These are phyloP conservation scores for Drosophila navojoa DNA, from an alignment of 1,140 invertebrate species.

Conservation along the genomic window DNA sequence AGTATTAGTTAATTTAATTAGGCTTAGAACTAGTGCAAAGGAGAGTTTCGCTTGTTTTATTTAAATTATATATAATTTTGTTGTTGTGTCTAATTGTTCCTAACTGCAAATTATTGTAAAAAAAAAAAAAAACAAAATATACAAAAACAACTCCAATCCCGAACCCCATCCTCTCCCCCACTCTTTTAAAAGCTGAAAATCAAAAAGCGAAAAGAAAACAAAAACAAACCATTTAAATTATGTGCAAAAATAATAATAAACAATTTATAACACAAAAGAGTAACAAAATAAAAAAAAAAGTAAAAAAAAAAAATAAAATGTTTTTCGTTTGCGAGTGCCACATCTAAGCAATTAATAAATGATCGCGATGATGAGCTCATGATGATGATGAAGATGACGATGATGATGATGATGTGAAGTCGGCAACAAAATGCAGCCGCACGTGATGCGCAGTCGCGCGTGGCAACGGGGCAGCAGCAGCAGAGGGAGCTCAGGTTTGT, in stretches of 20 bases:
- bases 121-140: constrained; percentile 55
- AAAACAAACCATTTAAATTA: constrained; percentile 72
- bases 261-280: constrained; percentile 74
- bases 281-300: constrained; percentile 6
- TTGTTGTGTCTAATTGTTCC: constrained; percentile 69
- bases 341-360: constrained; percentile 44
- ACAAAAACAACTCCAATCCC: constrained; percentile 41
- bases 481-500: constrained; percentile 16
- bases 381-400: constrained; percentile 11
- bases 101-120: constrained; percentile 73
- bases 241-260: constrained; percentile 78
- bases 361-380: constrained; percentile 13
- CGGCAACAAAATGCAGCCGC: constrained; percentile 43
- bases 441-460: constrained; percentile 51
- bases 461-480: constrained; percentile 17
- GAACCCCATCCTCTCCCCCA: background rate
- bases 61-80: constrained; percentile 22
- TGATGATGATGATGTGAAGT: constrained; percentile 18
- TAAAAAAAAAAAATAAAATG: constrained; percentile 4
- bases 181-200: constrained; percentile 37
- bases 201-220: constrained; percentile 52
- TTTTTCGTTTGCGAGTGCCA: constrained; percentile 19
- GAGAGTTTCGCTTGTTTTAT: constrained; percentile 36
- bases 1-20: constrained; percentile 82
- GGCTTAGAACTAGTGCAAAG: constrained; percentile 55